phyloP scores from a whole-genome alignment of 2,888 invertebrate genomes.

The Apotomis capreana region DNA sequence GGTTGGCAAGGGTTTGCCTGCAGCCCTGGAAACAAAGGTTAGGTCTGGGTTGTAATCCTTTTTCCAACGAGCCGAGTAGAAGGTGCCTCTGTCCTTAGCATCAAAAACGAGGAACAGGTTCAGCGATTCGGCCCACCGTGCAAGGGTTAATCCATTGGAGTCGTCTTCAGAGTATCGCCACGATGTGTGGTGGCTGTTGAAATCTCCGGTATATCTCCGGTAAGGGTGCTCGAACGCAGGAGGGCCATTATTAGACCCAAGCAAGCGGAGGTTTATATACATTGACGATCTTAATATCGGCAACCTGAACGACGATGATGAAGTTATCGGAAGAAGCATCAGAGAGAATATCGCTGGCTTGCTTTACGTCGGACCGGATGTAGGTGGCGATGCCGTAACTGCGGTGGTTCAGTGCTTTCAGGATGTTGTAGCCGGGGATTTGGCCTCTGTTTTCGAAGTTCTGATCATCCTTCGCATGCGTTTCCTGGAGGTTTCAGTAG shows the following conservation, averaged over 20 bases:
- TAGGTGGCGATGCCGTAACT: slow-evolving; percentile 1
- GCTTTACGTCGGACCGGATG: not conserved
- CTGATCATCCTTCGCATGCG: not conserved
- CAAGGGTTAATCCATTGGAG: not conserved
- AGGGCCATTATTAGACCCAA: not conserved
- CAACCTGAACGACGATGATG: slow-evolving; percentile 1
- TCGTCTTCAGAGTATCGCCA: slow-evolving; percentile 7
- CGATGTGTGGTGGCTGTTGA: slow-evolving; percentile 20
- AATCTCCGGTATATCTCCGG: slow-evolving; percentile 2
- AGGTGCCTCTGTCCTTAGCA: slow-evolving; percentile 3
- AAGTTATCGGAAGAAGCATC: not conserved
- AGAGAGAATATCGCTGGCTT: not conserved
- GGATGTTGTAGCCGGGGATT: too few species aligned
- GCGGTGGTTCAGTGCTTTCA: not conserved
- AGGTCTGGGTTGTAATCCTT: slow-evolving; percentile 4
- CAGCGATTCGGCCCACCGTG: not conserved
- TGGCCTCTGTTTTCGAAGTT: not conserved
- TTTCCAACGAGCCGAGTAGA: slow-evolving; percentile 5
- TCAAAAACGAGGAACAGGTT: not conserved
- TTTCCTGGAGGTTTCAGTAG: too few species aligned
- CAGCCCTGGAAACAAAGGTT: not conserved
- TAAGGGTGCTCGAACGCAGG: not conserved
- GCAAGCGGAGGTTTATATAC: not conserved
- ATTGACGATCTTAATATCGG: not conserved
- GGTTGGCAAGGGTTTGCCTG: not conserved